A percentile compares a stretch with the other conserved stretches of the same genome.
Evolutionary conservation across 1,140 invertebrate genomes (phyloP).

Genomic region (Ericerus pela): DNA sequence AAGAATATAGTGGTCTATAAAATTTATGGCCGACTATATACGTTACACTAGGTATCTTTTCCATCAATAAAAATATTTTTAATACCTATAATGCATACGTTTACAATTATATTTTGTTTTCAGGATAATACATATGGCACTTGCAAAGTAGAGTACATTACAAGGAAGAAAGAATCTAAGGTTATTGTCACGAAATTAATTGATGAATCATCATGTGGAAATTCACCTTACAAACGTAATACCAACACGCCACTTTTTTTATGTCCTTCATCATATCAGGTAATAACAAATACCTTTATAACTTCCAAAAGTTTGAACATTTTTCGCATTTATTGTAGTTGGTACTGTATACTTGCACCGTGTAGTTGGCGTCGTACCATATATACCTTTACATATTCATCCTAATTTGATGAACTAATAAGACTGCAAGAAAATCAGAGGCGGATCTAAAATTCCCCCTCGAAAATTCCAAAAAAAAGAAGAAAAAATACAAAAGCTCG

Average conservation of each 20-base stretch:
- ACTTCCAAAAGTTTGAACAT: not conserved
- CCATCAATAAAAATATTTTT: not conserved
- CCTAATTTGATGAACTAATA: not conserved
- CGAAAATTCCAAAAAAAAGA: too few relatives aligned
- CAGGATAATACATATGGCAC: constrained; percentile 21
- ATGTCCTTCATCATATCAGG: constrained; percentile 22
- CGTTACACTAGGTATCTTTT: not conserved
- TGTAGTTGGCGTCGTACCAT: not conserved
- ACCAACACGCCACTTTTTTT: constrained; percentile 21
- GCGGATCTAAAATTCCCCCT: not conserved
- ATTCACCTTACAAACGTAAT: constrained; percentile 18
- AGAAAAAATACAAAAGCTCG: too few relatives aligned
- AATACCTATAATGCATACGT: not conserved
- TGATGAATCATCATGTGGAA: constrained; percentile 22
- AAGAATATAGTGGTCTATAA: not conserved
- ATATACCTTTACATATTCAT: not conserved
- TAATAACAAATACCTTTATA: constrained; percentile 7
- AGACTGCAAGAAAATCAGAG: not conserved
- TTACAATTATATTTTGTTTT: constrained; percentile 9
- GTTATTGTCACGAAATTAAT: constrained; percentile 23
- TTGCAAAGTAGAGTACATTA: constrained; percentile 22
- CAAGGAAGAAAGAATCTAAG: constrained; percentile 14
- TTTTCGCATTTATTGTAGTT: not conserved
- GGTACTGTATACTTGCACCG: too few relatives aligned
- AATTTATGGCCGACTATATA: not conserved